phyloP scores from a whole-genome alignment of 2,888 invertebrate species.

The Iselma pallidipennis region DNA sequence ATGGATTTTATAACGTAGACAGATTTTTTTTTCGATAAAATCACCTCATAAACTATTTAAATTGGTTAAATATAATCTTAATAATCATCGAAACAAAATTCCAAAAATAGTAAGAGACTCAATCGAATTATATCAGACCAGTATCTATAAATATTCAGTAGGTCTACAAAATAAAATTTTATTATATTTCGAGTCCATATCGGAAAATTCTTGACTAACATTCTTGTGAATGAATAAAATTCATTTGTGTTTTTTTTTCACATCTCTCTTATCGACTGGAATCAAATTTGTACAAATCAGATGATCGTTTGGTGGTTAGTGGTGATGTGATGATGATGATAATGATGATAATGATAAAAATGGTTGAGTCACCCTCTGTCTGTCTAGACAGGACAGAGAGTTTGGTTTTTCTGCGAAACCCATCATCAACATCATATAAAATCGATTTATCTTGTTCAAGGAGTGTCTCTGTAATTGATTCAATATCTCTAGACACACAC shows the following conservation, averaged over 20 bases:
- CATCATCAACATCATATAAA: background rate
- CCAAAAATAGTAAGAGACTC: too few relatives aligned
- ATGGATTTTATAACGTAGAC: background rate
- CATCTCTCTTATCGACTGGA: too few relatives aligned
- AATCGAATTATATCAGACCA: too few relatives aligned
- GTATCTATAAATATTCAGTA: too few relatives aligned
- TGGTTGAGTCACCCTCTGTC: constrained; percentile 1
- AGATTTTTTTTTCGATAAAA: too few relatives aligned
- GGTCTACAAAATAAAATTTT: too few relatives aligned
- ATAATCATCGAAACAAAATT: too few relatives aligned
- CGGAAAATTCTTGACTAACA: background rate
- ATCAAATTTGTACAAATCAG: background rate
- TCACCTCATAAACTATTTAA: too few relatives aligned
- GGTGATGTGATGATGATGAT: background rate
- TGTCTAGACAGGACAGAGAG: background rate
- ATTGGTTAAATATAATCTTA: too few relatives aligned
- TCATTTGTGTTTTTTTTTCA: too few relatives aligned
- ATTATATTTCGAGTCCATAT: background rate
- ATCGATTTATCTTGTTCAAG: background rate
- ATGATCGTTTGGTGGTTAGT: background rate
- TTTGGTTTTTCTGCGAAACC: background rate
- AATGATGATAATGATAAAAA: background rate
- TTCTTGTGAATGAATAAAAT: background rate
- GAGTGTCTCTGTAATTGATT: background rate
- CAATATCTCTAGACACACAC: background rate